Base-by-base conservation (phyloP, 1,140 invertebrate species). In the Radopholus similis region DNA sequence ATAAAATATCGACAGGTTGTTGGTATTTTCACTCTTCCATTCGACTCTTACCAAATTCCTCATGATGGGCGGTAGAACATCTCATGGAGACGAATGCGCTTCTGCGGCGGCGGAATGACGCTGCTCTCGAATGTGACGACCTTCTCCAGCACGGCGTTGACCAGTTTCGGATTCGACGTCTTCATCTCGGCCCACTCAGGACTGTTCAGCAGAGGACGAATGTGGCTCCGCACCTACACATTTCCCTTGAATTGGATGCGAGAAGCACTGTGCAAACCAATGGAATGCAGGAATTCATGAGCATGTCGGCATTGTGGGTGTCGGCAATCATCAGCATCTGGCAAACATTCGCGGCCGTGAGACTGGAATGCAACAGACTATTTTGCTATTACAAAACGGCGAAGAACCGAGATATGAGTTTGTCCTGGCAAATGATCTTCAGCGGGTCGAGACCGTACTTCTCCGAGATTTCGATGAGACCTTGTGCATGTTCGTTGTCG, bases 391-490 rank as follows among this genome's bases (percentile, higher is more conserved):
- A 4, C 23, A 18, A 28, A 74, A 23, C 69, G 34, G 18, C 2
- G 13, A 49, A 28, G 34, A 6, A 78, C 76, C 79, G 75, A 42
- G 58, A 60, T 38, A 78, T 82, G 34, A 81, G 64, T 35, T 72
- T 65, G 37, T 78, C 66, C 28, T 81, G 82, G 32, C 81, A 82
- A 4, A 82, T 44, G 26, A 72, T 57, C 68, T 81, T 81, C n/a
- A 81, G 65, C 8, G 71, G 70, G 13, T 74, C 70, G 18, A 81
- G 62, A 4, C 69, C 69, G 65, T 81, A 81, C 53, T 81, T 81
- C 21, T 81, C 78, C 1, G 78, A 75, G 11, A 81, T 68, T 64
- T 80, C 72, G 34, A 81, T 83, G 38, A 81, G 53, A 28, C 66
- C 60, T 4, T 71, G 47, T 30, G 73, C 72, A 49, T 80, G 67